Percentiles rank a stretch among this genome's conserved stretches.
Conservation (phyloP, 53 echinoderm and acorn worm species). For the Antedon mediterranea region DNA sequence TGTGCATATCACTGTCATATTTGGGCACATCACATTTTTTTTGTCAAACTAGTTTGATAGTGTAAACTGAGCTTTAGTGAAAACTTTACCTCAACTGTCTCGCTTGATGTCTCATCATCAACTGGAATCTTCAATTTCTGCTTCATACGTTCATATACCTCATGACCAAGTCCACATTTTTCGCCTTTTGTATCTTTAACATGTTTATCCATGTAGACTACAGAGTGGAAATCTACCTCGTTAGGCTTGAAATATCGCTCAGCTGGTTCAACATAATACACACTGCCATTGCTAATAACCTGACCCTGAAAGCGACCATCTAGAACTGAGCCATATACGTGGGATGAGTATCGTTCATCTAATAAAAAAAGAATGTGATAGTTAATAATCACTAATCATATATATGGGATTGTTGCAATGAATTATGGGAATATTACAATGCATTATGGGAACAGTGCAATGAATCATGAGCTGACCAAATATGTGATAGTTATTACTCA, state of each 20-base stretch:
- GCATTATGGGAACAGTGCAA: too few species aligned
- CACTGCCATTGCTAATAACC: conserved; percentile 19
- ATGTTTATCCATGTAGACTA: conserved; percentile 56
- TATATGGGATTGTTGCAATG: too few species aligned
- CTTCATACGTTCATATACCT: conserved; percentile 56
- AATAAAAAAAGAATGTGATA: neutral
- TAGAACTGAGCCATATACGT: conserved; percentile 51
- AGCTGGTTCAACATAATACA: conserved; percentile 51
- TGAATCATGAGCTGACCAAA: too few species aligned
- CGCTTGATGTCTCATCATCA: too few species aligned
- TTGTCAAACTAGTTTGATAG: too few species aligned
- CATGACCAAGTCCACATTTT: neutral
- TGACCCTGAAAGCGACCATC: conserved; percentile 62
- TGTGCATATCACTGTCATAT: too few species aligned
- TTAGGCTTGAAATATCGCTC: conserved; percentile 20
- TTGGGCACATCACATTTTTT: too few species aligned
- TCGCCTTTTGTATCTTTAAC: neutral
- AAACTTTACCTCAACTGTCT: too few species aligned
- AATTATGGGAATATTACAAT: too few species aligned
- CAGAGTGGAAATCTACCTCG: conserved; percentile 40
- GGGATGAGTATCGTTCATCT: conserved; percentile 27
- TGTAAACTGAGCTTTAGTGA: too few species aligned
- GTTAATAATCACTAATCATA: too few species aligned
- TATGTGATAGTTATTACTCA: too few species aligned
- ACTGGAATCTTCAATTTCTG: conserved; percentile 19